phyloP scores from a whole-genome alignment of 2,113 vertebrate species.

The Pelecanoides urinatrix region DNA sequence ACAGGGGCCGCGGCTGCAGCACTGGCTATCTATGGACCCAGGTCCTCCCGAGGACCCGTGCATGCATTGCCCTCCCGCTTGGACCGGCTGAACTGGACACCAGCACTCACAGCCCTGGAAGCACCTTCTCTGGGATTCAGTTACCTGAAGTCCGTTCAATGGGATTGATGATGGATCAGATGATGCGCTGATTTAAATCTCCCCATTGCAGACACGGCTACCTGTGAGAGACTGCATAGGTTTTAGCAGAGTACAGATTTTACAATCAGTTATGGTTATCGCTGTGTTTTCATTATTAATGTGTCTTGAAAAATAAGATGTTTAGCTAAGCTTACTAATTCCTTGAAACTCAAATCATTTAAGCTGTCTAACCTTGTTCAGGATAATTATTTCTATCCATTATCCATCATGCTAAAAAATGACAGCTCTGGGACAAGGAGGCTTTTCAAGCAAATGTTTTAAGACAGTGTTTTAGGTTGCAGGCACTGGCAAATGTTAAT shows the following conservation, averaged over 20 bases:
- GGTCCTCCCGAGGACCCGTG: rapidly evolving
- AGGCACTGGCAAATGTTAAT: conserved; percentile 77
- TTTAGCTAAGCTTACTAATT: conserved; percentile 75
- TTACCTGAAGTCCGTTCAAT: conserved; percentile 68
- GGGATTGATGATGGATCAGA: conserved; percentile 64
- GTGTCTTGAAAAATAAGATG: conserved; percentile 72
- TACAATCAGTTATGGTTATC: background rate
- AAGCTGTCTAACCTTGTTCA: conserved; percentile 75
- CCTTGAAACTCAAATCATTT: conserved; percentile 77
- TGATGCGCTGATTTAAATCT: conserved; percentile 67
- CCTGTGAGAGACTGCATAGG: conserved; percentile 50
- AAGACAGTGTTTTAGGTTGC: conserved; percentile 77
- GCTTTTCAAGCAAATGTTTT: conserved; percentile 80
- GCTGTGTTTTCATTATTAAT: conserved; percentile 39
- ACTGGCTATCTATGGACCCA: background rate
- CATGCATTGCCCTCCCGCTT: background rate
- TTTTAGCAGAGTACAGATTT: conserved; percentile 18
- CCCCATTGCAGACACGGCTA: conserved; percentile 58
- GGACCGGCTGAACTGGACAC: background rate
- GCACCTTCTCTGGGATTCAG: conserved; percentile 60
- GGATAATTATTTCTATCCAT: conserved; percentile 79
- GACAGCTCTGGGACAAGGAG: conserved; percentile 77
- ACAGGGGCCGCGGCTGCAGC: background rate
- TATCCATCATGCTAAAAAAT: conserved; percentile 79
- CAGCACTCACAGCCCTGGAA: conserved; percentile 65